Evolutionary conservation across 1,140 invertebrate genomes (phyloP), one percentile per base, ranked within the genome.

Genomic region (Myzus persicae): DNA sequence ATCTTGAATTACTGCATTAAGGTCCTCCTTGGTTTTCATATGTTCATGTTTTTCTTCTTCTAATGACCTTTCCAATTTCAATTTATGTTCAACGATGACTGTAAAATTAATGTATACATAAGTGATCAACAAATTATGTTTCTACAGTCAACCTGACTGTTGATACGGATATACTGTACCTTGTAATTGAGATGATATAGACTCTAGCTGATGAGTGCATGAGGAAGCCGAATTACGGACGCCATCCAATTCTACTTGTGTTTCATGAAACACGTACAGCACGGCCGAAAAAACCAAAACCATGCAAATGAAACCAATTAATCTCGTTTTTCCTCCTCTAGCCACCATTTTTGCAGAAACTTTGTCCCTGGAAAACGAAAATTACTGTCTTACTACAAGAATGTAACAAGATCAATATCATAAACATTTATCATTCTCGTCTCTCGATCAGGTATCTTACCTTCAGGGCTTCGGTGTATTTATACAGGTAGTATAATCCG

Each of bases 1-100:
- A 5, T 95, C 94, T 18, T 95, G 94, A 11, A 95, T 95, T 26
- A 95, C 95, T 54, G 95, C 95, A 93, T 95, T 95, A 38, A 96
- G 94, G 93, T 96, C 95, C 84, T 96, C 95, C 88, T 95, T 96
- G 6, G 95, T 95, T 8, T 95, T 95, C 8, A 94, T 94, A 81
- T 96, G 96, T 1, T 96, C 95, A 76, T 94, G 95, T 93, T 96
- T 96, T 94, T 96, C 96, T 93, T 96, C 95, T 59, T 95, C 95
- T 59, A 96, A 93, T 0, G 95, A 96, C 88, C 96, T 96, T 90
- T 96, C 96, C 46, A 96, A 48, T 0, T 95, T 94, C 5, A 95
- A 94, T 94, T 96, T 96, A 94, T 96, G 96, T 93, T 96, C 95
- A 93, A 96, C 96, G 81, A 96, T 95, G 38, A 96, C 96, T 96